Base-by-base conservation (phyloP, 2,888 invertebrate genomes). In the Acleris literana region DNA sequence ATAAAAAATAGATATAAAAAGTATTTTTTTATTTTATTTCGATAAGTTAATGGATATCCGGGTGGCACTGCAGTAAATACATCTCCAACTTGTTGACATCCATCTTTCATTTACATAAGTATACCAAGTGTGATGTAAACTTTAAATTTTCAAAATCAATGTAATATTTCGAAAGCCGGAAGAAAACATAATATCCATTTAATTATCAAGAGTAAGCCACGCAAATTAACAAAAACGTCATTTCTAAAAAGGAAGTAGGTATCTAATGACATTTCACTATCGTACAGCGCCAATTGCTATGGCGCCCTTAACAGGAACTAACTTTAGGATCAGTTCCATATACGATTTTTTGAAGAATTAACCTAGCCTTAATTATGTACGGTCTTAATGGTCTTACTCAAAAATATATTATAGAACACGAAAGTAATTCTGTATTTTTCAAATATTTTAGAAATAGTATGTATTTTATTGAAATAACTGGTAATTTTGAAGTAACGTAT, bases 1-100 rank as follows among this genome's bases (percentile, higher is more conserved):
- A 74, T 73, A 80, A 79, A 79, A 82, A 78, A 80, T 73, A 80
- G 78, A 77, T 76, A 71, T 77, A 76, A 82, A 39, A 79, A 75
- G 72, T 71, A 69, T 61, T 54, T 0, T 16, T n/a, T n/a, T n/a
- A n/a, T 33, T 33, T 22, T 29, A 53, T 33, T 53, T 57, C 49
- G 39, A 52, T 66, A 66, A 33, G 56, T 57, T 62, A 66, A 57
- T 61, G 46, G 17, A 46, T 56, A 56, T 44, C 0, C 3, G 11
- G 11, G 17, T n/a, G 17, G 25, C 18, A 44, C 44, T n/a, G 44
- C n/a, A 44, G 44, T 6, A n/a, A 13, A 11, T 4, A 13, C 39
- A 39, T 39, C 39, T 13, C 13, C 39, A 33, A 33, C 33, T 39
- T 39, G 33, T 33, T 33, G 33, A 33, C 11, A 33, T 4, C 1